Evolutionary conservation across 2,113 vertebrate species (phyloP).

Genomic region (Eidolon helvum): DNA sequence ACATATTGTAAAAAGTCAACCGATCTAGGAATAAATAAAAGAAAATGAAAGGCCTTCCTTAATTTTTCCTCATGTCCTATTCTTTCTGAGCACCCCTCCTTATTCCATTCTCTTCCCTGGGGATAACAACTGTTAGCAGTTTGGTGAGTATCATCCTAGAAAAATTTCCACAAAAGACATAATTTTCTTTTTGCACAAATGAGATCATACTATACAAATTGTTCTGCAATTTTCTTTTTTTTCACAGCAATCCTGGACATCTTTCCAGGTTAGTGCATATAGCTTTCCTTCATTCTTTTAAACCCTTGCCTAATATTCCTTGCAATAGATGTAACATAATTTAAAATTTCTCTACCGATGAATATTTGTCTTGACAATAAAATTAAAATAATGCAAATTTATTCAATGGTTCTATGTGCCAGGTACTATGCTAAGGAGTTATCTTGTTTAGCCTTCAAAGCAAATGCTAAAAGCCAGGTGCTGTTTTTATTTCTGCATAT

Average conservation of each 20-base stretch:
- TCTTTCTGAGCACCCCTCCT: neutral
- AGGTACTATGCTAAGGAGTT: neutral
- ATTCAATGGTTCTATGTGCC: neutral
- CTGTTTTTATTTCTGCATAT: neutral
- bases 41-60: neutral
- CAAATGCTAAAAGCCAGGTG: neutral
- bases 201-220: neutral
- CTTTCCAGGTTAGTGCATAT: neutral
- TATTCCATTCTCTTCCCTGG: neutral
- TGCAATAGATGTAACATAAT: neutral
- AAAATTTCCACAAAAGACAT: conserved; percentile 4
- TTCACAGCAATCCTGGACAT: neutral
- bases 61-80: neutral
- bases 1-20: neutral
- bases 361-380: neutral
- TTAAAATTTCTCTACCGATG: neutral
- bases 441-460: neutral
- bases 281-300: neutral
- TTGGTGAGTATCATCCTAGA: neutral
- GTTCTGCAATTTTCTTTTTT: neutral
- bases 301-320: neutral
- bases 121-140: conserved; percentile 28
- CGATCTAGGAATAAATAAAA: neutral
- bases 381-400: neutral
- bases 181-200: neutral